phyloP scores from a whole-genome alignment of 2,888 invertebrate genomes.

The Lithophane socia region DNA sequence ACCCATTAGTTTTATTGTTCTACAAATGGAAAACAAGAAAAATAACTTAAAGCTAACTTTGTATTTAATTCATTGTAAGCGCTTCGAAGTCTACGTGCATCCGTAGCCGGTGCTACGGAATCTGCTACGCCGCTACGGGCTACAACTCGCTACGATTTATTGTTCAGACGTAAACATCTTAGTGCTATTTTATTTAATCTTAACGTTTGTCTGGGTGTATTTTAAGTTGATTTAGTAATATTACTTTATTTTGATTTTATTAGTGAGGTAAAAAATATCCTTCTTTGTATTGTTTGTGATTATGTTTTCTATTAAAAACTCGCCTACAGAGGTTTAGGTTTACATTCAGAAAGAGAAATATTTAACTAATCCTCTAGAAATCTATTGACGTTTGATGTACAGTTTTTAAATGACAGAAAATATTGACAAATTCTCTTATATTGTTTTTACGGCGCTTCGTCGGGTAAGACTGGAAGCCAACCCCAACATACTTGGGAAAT shows the following conservation, averaged over 20 bases:
- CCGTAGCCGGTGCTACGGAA: conserved; percentile 58
- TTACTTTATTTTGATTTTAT: background rate
- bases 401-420: too few relatives aligned
- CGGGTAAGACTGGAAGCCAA: too few relatives aligned
- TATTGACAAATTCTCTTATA: background rate
- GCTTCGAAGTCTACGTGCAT: conserved; percentile 54
- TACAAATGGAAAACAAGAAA: conserved; percentile 27
- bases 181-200: conserved; percentile 35
- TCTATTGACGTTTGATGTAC: too few relatives aligned
- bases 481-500: background rate
- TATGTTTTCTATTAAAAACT: background rate
- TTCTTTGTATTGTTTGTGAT: background rate
- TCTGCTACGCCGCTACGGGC: conserved; percentile 48
- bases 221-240: conserved; percentile 11
- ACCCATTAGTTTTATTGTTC: conserved; percentile 8
- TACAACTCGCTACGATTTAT: conserved; percentile 60
- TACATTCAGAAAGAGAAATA: too few relatives aligned
- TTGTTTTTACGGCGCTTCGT: too few relatives aligned
- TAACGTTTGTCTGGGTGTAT: conserved; percentile 3
- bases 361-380: too few relatives aligned
- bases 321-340: background rate
- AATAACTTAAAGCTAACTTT: conserved; percentile 49
- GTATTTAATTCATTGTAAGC: conserved; percentile 66
- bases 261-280: background rate
- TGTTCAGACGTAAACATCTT: conserved; percentile 32